Percentiles rank a stretch among this genome's conserved stretches.
phyloP scores from a whole-genome alignment of 2,888 invertebrate species.

The Chloroclystis v-ata region DNA sequence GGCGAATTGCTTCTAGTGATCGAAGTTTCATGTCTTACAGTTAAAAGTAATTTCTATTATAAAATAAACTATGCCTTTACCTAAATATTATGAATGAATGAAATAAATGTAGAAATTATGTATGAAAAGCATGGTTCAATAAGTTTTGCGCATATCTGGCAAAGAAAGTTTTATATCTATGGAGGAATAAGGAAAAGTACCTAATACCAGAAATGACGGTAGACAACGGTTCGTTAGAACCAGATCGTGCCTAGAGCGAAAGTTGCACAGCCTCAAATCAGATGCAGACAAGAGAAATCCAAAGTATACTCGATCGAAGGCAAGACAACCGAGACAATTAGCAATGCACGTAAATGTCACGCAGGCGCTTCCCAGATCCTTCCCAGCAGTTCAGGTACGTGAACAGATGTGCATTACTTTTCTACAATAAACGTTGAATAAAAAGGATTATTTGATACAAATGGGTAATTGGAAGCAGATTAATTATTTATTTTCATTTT shows the following conservation, averaged over 20 bases:
- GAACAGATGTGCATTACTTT: too few relatives aligned
- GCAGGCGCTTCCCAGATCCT: conserved; percentile 35
- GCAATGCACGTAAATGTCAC: conserved; percentile 66
- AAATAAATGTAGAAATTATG: too few relatives aligned
- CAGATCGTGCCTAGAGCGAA: conserved; percentile 64
- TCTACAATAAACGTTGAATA: neutral
- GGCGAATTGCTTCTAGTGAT: conserved; percentile 37
- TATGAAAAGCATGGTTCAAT: too few relatives aligned
- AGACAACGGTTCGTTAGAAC: conserved; percentile 45
- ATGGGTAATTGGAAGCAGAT: too few relatives aligned
- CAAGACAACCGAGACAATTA: conserved; percentile 59
- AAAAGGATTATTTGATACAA: neutral
- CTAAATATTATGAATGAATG: too few relatives aligned
- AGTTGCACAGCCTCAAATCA: conserved; percentile 64
- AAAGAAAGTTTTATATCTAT: conserved; percentile 13
- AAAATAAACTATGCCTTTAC: too few relatives aligned
- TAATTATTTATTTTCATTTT: too few relatives aligned
- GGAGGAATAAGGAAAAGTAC: conserved; percentile 26
- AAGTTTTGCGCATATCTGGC: neutral
- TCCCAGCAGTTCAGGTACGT: too few relatives aligned
- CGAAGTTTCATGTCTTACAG: conserved; percentile 27
- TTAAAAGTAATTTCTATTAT: too few relatives aligned
- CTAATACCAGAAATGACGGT: conserved; percentile 33
- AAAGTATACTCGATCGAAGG: conserved; percentile 53
- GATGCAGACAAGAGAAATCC: conserved; percentile 61